Base-by-base conservation (phyloP, 2,113 vertebrate genomes). In the Micromys minutus region DNA sequence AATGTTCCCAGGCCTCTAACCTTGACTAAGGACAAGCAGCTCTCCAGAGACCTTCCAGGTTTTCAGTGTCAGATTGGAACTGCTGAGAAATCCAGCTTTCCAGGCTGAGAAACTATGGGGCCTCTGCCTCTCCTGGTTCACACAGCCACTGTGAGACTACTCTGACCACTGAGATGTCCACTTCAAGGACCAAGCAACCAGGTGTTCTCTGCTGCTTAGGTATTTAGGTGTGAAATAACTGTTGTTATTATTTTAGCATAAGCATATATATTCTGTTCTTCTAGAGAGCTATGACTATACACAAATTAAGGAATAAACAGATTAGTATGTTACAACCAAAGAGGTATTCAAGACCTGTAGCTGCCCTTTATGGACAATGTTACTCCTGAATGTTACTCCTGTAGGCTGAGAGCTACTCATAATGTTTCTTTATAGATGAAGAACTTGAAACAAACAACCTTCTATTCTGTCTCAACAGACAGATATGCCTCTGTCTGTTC, bases 381-480 rank as follows among this genome's bases (percentile, higher is more conserved):
- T 77, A 34, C n/a, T 9, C 9, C 63, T 5, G 63, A 12, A 4
- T 65, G 29, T 34, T 65, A 34, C 31, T 79, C 47, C 76, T 36
- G 31, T 96, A 98, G 98, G 98, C 96, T 98, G 98, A 98, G 98
- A 98, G 98, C 98, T 98, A 98, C 98, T 98, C 97, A 98, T 98
- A 98, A 98, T 98, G 31, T 79, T 90, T 98, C 98, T 98, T 98
- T 98, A 98, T 98, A 98, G 98, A 98, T 98, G 98, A 98, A 99
- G 98, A 98, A 98, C 98, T 98, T 98, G 98, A 98, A 98, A 97
- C 98, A 98, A 98, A 98, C 31, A 17, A 5, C 76, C 98, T 98
- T 89, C 34, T 98, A 98, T 98, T 98, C 98, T 98, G 98, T 98
- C 98, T 98, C 98, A 98, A 98, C 98, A 98, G 98, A 98, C 98